Evolutionary conservation across 2,888 invertebrate genomes (phyloP), one percentile per base, ranked within the genome.

Genomic region (Lycaena phlaeas): DNA sequence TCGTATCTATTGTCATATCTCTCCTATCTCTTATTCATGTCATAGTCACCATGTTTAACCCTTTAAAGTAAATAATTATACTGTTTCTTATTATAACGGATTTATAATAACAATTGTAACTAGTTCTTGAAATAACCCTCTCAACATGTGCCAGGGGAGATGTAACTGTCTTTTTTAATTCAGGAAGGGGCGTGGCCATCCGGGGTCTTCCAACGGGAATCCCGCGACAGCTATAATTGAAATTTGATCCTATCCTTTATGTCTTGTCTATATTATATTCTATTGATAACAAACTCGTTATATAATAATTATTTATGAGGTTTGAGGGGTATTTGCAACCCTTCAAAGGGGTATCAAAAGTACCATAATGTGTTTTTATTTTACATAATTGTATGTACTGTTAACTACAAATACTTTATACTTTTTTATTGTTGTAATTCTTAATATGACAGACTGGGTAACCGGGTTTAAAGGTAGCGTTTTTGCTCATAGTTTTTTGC

Each of bases 101-200:
- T 3, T 42, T 36, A 43, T 45, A 47, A 43, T 37, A 41, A 44
- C 44, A 48, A 44, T 49, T 40, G 42, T 40, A 29, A 34, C 17
- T 14, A 38, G 25, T 39, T 39, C 30, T 42, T 38, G 12, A 41
- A 42, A 36, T 40, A 31, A 49, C 43, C 49, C 46, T 44, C 48
- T 50, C 53, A 56, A 57, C 54, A 57, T 47, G 31, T 30, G 47
- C 59, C 63, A 64, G 60, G 63, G 57, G 57, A 53, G 53, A 64
- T 48, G 54, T 68, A 74, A 75, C 74, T 74, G 81, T 71, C 51
- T 61, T 62, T 59, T 45, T 56, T 56, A 51, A 48, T 44, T 50
- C 59, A 68, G 77, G 82, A 84, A 81, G 75, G 71, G 82, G 82
- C 77, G 82, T 74, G 79, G 76, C 64, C 56, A 59, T 61, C 64